Base-by-base conservation (phyloP, 2,797 vertebrate species). In the Urocyon cinereoargenteus region DNA sequence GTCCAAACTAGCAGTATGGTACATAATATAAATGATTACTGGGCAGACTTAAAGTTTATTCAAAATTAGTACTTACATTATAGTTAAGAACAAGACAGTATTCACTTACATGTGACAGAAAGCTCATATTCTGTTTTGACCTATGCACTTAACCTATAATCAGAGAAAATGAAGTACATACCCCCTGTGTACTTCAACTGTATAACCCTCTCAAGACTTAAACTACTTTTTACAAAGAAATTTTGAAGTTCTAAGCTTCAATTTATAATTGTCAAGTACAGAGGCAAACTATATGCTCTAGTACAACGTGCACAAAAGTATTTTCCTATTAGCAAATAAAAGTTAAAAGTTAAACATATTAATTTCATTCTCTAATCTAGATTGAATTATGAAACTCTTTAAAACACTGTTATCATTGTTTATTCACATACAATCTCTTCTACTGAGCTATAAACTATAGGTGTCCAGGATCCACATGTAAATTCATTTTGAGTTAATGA, bases 1-100 rank as follows among this genome's bases (percentile, higher is more conserved):
- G 40, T 73, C 12, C 61, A 72, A 92, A 89, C 28, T 51, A 89
- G 64, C n/a, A 59, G 19, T 57, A 45, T 22, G 83, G 19, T 51
- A 59, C 61, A 55, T 22, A 86, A 19, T n/a, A 61, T 53, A 73
- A 51, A 86, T 75, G 24, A 75, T 19, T 62, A 90, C 14, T n/a
- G 15, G 36, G 4, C 9, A 93, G 62, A 91, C 34, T 2, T 91
- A 34, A 82, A 90, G 77, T 93, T 93, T 87, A 87, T 49, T 77
- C 45, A 59, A 84, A 68, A 89, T 90, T 53, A 87, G 12, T 57
- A 78, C 78, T 94, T 94, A 78, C 21, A 66, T 36, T 15, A 94
- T 12, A 77, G 31, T 78, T 93, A 93, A 90, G 55, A 22, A 87
- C 16, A 94, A 87, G 45, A 84, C 0, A 70, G 13, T 89, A 91